Conservation (phyloP, 1,140 invertebrate species). For the Solen grandis region DNA sequence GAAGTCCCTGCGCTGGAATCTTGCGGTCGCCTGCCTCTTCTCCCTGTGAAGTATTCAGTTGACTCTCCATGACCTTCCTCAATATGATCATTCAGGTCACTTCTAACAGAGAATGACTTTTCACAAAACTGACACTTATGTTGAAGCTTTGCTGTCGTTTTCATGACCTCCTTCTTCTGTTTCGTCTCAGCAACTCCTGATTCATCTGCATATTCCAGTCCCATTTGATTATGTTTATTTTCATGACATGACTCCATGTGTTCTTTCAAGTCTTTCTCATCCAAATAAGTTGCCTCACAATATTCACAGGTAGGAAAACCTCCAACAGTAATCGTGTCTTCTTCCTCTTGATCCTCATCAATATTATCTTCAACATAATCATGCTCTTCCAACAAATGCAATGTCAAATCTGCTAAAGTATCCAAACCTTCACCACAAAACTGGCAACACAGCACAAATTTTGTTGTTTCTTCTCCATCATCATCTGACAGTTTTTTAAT, state of each 20-base stretch:
- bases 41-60: too few relatives aligned
- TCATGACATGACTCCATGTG: too few relatives aligned
- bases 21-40: background rate
- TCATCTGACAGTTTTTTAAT: too few relatives aligned
- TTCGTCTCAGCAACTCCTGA: background rate
- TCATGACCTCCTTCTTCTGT: background rate
- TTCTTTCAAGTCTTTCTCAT: constrained; percentile 5
- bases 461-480: background rate
- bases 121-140: constrained; percentile 7
- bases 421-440: constrained; percentile 6
- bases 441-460: constrained; percentile 10
- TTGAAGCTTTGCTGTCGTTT: background rate
- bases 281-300: constrained; percentile 6
- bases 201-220: background rate
- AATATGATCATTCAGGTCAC: background rate
- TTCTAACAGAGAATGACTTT: background rate
- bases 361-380: background rate
- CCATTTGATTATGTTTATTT: too few relatives aligned
- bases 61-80: background rate
- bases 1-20: too few relatives aligned
- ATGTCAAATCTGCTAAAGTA: background rate
- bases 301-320: background rate
- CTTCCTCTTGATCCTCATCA: background rate
- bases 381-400: constrained; percentile 24
- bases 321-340: background rate